Conservation (phyloP, 92 coral and sea anemone species). For the Chrysogorgia sp. region DNA sequence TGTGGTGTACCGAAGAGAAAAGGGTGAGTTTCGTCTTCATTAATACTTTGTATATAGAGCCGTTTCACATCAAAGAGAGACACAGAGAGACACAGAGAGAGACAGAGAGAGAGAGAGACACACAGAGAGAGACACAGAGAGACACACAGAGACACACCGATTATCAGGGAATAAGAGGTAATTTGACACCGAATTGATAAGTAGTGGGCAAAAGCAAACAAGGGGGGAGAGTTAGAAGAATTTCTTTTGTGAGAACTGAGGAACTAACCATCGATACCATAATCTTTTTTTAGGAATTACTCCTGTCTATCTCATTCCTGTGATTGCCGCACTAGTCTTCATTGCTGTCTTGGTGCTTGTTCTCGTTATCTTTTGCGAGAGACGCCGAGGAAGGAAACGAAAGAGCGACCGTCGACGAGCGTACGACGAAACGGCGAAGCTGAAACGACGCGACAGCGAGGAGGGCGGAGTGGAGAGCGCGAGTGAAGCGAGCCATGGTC, state of each 20-base stretch:
- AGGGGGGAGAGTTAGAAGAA: no score
- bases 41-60: no score
- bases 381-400: slow-evolving; percentile 78
- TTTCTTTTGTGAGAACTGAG: no score
- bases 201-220: no score
- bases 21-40: no score
- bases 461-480: slow-evolving; percentile 60
- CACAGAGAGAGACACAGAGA: no score
- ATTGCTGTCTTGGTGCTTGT: slow-evolving; percentile 82
- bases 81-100: no score
- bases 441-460: slow-evolving; percentile 78
- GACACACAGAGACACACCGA: no score
- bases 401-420: slow-evolving; percentile 72
- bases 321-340: slow-evolving; percentile 92
- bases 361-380: slow-evolving; percentile 83
- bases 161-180: no score
- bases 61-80: no score
- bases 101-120: no score
- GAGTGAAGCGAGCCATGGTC: slow-evolving; percentile 71
- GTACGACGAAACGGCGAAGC: slow-evolving; percentile 66
- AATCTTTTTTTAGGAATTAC: slow-evolving; percentile 60
- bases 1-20: slow-evolving; percentile 64
- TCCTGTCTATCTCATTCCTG: slow-evolving; percentile 86
- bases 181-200: no score
- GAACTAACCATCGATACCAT: background rate